These are phyloP conservation scores for Tethea ocularis DNA, from an alignment of 2,888 invertebrate species.

Conservation along the genomic window DNA sequence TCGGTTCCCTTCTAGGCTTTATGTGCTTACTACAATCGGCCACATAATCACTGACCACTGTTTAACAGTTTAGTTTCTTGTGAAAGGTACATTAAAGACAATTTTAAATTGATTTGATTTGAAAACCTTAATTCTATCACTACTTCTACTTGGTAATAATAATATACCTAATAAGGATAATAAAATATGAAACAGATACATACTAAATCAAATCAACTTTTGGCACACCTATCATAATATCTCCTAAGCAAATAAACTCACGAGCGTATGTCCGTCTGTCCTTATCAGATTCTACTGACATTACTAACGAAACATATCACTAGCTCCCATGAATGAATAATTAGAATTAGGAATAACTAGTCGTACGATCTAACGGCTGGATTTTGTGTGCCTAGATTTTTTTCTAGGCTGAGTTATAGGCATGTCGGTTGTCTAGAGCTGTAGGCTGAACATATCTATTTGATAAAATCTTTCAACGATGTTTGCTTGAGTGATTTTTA, in stretches of 20 bases:
- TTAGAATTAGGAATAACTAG: constrained; percentile 21
- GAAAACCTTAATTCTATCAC: too few species aligned
- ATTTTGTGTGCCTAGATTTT: constrained; percentile 22
- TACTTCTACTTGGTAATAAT: too few species aligned
- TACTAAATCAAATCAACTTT: not conserved
- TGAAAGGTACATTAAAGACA: too few species aligned
- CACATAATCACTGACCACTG: too few species aligned
- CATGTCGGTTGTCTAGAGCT: constrained; percentile 9
- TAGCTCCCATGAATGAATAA: constrained; percentile 17
- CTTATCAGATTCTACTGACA: not conserved
- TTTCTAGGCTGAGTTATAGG: constrained; percentile 14
- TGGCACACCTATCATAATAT: not conserved
- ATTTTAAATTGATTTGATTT: too few species aligned
- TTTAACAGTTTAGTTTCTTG: too few species aligned
- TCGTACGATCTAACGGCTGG: constrained; percentile 15
- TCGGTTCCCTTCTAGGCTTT: too few species aligned
- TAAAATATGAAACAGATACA: too few species aligned
- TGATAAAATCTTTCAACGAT: constrained; percentile 26
- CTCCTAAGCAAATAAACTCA: not conserved
- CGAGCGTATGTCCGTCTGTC: not conserved
- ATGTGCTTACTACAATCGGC: too few species aligned
- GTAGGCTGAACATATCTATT: constrained; percentile 15
- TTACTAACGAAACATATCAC: not conserved
- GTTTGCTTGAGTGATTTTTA: constrained; percentile 27
- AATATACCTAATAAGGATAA: too few species aligned